Evolutionary conservation across 2,113 vertebrate genomes (phyloP).

Genomic region (Dunckerocampus dactyliophorus): DNA sequence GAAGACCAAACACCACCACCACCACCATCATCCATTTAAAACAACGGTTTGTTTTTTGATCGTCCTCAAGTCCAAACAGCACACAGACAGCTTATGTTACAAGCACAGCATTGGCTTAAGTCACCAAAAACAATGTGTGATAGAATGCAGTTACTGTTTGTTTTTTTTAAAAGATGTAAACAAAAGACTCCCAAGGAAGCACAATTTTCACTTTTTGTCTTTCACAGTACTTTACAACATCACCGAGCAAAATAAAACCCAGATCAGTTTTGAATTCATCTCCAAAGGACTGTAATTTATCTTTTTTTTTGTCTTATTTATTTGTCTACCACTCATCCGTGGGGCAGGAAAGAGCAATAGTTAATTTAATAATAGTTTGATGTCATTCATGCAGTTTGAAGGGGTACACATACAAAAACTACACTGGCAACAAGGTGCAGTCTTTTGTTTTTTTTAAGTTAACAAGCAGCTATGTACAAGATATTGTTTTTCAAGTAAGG

Average conservation of each 20-base stretch:
- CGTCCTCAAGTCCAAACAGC: not conserved
- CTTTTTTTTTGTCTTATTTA: not conserved
- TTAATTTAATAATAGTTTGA: not conserved
- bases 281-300: not conserved
- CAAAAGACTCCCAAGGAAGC: conserved; percentile 9
- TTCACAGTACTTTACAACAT: conserved; percentile 1
- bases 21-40: conserved; percentile 1
- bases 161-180: not conserved
- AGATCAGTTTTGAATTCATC: not conserved
- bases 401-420: not conserved
- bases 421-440: conserved; percentile 1
- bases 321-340: not conserved
- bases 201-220: not conserved
- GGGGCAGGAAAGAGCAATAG: not conserved
- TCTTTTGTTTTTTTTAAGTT: not conserved
- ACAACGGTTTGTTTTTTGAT: too few species aligned
- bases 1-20: conserved; percentile 24
- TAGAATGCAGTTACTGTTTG: not conserved
- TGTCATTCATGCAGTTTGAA: conserved; percentile 1
- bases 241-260: not conserved
- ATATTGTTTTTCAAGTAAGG: conserved; percentile 64
- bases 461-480: conserved; percentile 45
- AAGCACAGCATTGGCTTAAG: not conserved
- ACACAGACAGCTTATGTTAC: not conserved
- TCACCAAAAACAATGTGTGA: not conserved